phyloP scores from a whole-genome alignment of 53 echinoderm and acorn worm genomes.

The Mesocentrotus franciscanus region DNA sequence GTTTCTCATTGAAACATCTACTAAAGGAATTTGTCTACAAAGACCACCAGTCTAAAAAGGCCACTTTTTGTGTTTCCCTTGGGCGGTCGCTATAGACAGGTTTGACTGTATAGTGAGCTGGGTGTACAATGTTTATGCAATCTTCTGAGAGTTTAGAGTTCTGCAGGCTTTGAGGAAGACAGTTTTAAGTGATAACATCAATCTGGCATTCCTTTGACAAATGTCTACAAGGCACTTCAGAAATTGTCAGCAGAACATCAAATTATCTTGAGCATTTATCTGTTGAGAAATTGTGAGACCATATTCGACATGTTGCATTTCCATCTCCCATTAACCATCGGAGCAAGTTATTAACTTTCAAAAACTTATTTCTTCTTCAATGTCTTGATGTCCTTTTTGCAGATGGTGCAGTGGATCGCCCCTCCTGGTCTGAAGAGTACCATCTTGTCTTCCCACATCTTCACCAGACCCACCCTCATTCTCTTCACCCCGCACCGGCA shows the following conservation, averaged over 20 bases:
- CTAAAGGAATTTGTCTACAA: too few species aligned
- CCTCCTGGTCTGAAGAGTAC: slow-evolving; percentile 88
- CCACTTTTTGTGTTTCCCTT: too few species aligned
- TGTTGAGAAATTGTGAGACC: not conserved
- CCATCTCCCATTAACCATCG: too few species aligned
- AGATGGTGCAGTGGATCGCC: slow-evolving; percentile 86
- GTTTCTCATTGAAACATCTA: too few species aligned
- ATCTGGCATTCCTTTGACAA: not conserved
- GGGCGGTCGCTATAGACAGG: too few species aligned
- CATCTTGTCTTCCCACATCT: slow-evolving; percentile 80
- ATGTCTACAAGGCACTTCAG: not conserved
- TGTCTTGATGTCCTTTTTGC: not conserved
- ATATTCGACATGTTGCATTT: not conserved
- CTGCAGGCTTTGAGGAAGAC: not conserved
- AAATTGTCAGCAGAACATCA: not conserved
- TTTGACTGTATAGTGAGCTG: not conserved
- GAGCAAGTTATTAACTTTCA: too few species aligned
- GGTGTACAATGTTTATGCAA: not conserved
- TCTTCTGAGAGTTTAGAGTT: not conserved
- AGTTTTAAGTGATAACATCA: not conserved
- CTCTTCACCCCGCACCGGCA: slow-evolving; percentile 79
- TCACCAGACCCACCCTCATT: slow-evolving; percentile 72
- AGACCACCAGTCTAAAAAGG: too few species aligned
- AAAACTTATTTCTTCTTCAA: not conserved
- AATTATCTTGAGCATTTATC: not conserved